Evolutionary conservation across 2,888 invertebrate species (phyloP).

Genomic region (Drosophila birchii): DNA sequence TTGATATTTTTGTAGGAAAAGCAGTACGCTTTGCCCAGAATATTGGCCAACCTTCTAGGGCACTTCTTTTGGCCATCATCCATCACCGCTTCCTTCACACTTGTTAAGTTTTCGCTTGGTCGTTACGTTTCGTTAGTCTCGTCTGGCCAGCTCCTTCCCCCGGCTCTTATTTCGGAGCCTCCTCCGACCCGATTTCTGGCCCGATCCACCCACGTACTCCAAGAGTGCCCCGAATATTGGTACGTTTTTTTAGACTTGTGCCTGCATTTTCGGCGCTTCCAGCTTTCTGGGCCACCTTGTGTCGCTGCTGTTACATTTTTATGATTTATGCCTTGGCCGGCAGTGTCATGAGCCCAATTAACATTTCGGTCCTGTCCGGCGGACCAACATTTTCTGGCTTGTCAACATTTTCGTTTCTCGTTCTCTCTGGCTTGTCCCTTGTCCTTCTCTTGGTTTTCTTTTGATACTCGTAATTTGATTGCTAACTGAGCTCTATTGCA

Average conservation of each 20-base stretch:
- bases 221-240: constrained; percentile 14
- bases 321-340: constrained; percentile 70
- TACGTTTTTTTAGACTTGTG: constrained; percentile 19
- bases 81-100: constrained; percentile 29
- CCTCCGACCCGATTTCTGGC: constrained; percentile 2
- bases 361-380: constrained; percentile 65
- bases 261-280: constrained; percentile 24
- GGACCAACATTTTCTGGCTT: constrained; percentile 54
- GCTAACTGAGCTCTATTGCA: constrained; percentile 53
- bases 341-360: constrained; percentile 77
- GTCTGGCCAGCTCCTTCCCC: constrained; percentile 36
- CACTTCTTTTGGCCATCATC: constrained; percentile 37
- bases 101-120: constrained; percentile 62
- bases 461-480: constrained; percentile 60
- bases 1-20: background rate
- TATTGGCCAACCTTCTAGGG: background rate
- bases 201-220: constrained; percentile 22
- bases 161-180: background rate
- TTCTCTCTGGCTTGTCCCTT: constrained; percentile 18
- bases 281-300: constrained; percentile 43
- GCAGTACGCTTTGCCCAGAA: background rate
- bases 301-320: constrained; percentile 66
- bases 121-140: constrained; percentile 76
- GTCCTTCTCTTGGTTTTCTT: constrained; percentile 31
- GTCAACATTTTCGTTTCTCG: constrained; percentile 44